These are phyloP conservation scores for Drosophila triauraria DNA, from an alignment of 1,140 invertebrate species.

Conservation along the genomic window DNA sequence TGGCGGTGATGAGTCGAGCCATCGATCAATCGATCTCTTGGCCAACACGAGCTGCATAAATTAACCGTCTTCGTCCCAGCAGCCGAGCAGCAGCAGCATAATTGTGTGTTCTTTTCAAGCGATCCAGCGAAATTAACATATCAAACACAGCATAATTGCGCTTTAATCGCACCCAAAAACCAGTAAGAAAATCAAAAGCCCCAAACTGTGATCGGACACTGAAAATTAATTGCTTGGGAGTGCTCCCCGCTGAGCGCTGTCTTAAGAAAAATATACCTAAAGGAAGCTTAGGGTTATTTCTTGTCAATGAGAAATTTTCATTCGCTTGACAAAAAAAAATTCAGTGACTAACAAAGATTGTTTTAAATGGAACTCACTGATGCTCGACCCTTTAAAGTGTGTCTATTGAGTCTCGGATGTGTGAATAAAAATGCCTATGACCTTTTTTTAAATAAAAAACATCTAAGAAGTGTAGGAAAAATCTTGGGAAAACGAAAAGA, in stretches of 20 bases:
- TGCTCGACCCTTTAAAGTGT: conserved; percentile 4
- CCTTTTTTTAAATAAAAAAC: not conserved
- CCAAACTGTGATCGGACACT: conserved; percentile 20
- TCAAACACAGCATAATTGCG: conserved; percentile 82
- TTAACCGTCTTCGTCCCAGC: conserved; percentile 38
- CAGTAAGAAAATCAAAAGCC: conserved; percentile 38
- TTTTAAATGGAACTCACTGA: conserved; percentile 20
- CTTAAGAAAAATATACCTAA: conserved; percentile 17
- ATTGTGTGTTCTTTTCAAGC: conserved; percentile 67
- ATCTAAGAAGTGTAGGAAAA: not conserved
- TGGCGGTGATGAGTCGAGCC: conserved; percentile 54
- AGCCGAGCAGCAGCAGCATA: conserved; percentile 15
- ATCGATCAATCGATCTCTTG: conserved; percentile 56
- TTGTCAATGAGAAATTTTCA: conserved; percentile 23
- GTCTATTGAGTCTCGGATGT: not conserved
- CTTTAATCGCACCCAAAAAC: conserved; percentile 70
- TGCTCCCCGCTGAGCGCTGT: conserved; percentile 22
- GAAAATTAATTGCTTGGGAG: conserved; percentile 35
- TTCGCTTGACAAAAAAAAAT: conserved; percentile 1
- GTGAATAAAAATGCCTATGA: not conserved
- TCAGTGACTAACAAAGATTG: conserved; percentile 23
- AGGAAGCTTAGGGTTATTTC: conserved; percentile 35
- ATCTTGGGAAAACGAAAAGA: no score
- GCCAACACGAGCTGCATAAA: conserved; percentile 75
- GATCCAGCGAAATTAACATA: conserved; percentile 72